Conservation (phyloP, 2,113 vertebrate genomes). For the Colistium nudipinnis region DNA sequence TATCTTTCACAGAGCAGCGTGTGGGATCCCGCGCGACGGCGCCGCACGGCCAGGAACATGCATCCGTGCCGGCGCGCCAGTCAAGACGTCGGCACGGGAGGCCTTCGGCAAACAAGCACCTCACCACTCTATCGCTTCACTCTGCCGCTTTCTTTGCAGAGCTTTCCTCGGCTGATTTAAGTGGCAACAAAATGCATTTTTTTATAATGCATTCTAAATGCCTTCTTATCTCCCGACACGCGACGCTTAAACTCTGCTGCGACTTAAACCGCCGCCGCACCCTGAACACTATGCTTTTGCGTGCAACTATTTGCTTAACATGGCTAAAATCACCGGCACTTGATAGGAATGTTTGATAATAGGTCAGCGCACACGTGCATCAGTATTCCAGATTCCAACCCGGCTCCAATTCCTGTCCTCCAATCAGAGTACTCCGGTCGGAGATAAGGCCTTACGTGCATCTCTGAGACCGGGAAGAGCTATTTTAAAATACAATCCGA, state of each 20-base stretch:
- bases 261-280: no score
- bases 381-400: no score
- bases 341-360: background rate
- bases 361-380: no score
- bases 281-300: no score
- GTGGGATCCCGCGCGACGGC: conserved; percentile 53
- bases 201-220: no score
- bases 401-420: no score
- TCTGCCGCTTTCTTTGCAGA: conserved; percentile 10
- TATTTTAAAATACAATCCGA: no score
- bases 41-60: conserved; percentile 41
- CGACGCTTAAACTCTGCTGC: no score
- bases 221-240: no score
- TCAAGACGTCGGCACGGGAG: conserved; percentile 28
- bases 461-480: no score
- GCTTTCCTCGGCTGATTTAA: background rate
- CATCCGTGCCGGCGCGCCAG: conserved; percentile 36
- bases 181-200: background rate
- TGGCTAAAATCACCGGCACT: background rate
- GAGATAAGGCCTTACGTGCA: no score
- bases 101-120: conserved; percentile 24
- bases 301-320: background rate
- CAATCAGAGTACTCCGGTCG: no score
- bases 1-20: conserved; percentile 64
- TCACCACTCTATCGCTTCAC: conserved; percentile 23